Conservation (phyloP, 2,888 invertebrate species). For the Zele albiditarsus region DNA sequence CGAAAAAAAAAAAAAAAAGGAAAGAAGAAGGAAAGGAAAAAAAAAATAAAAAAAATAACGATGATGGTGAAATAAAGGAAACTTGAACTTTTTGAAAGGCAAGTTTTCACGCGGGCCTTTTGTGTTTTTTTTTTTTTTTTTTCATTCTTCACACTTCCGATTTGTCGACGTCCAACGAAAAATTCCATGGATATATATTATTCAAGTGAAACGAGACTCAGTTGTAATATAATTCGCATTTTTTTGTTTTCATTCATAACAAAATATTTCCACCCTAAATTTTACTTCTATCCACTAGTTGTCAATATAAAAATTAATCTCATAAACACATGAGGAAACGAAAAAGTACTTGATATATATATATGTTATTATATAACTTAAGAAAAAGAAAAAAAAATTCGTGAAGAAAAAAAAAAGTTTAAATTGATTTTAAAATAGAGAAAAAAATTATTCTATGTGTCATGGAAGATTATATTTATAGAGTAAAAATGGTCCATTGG, state of each 20-base stretch:
- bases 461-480: conserved; percentile 2
- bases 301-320: not conserved
- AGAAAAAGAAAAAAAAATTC: not conserved
- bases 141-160: conserved; percentile 41
- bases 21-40: conserved; percentile 48
- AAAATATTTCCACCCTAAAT: not conserved
- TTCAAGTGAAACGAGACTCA: not conserved
- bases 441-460: not conserved
- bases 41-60: conserved; percentile 32
- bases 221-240: conserved; percentile 26
- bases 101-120: conserved; percentile 58
- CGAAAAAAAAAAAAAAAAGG: conserved; percentile 49
- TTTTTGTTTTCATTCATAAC: conserved; percentile 21
- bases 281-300: not conserved
- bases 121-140: conserved; percentile 52
- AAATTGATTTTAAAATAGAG: conserved; percentile 1
- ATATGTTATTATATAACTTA: not conserved
- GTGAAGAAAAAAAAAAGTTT: not conserved
- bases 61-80: conserved; percentile 37
- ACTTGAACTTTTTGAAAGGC: conserved; percentile 61
- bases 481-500: conserved; percentile 18
- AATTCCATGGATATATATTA: not conserved
- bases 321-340: too few relatives aligned
- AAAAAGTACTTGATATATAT: not conserved
- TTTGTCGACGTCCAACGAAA: conserved; percentile 31